Conservation (phyloP, 1,140 invertebrate species). For the Drosophila hydei region DNA sequence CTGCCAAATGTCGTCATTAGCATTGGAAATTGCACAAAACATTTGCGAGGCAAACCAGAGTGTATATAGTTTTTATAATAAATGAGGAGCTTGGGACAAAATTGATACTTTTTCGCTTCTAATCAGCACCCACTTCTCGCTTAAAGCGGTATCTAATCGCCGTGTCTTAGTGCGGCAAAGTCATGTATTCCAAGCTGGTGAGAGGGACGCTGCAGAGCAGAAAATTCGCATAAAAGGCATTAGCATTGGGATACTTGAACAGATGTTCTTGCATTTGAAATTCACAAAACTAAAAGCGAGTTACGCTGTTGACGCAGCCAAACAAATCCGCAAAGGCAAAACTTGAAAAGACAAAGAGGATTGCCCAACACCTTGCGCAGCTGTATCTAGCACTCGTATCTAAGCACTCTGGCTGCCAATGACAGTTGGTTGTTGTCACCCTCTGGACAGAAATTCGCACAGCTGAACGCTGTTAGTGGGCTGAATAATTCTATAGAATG, state of each 20-base stretch:
- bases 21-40: slow-evolving; percentile 59
- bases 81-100: no score
- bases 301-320: slow-evolving; percentile 11
- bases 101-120: no score
- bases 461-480: slow-evolving; percentile 64
- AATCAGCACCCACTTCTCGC: neutral
- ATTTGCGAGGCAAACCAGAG: slow-evolving; percentile 36
- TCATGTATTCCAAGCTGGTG: slow-evolving; percentile 10
- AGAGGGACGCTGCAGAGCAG: neutral
- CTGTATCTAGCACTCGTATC: slow-evolving; percentile 20
- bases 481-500: slow-evolving; percentile 60
- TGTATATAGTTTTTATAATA: slow-evolving; percentile 14
- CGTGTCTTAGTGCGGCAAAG: slow-evolving; percentile 12
- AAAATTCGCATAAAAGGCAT: slow-evolving; percentile 31
- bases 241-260: slow-evolving; percentile 76
- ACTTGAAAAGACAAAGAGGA: slow-evolving; percentile 55
- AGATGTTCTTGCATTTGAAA: slow-evolving; percentile 81
- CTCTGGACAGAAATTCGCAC: slow-evolving; percentile 67
- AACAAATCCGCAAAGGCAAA: slow-evolving; percentile 47
- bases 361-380: slow-evolving; percentile 57
- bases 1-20: slow-evolving; percentile 66
- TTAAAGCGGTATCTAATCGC: slow-evolving; percentile 29
- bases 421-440: slow-evolving; percentile 70
- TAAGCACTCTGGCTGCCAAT: slow-evolving; percentile 50
- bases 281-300: slow-evolving; percentile 80